Conservation (phyloP, 2,888 invertebrate species). For the Agrochola lychnidis region DNA sequence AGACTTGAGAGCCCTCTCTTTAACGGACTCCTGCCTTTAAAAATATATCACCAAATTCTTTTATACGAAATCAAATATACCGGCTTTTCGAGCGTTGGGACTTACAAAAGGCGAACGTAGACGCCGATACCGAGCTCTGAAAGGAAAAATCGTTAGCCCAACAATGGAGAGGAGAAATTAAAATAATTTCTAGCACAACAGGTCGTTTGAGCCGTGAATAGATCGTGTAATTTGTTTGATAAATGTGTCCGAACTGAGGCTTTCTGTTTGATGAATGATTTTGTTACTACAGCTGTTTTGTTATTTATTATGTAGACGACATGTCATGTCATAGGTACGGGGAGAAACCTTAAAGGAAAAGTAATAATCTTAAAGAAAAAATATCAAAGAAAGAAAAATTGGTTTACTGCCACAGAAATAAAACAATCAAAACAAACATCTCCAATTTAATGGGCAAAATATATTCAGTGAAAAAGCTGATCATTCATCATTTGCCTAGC, state of each 20-base stretch:
- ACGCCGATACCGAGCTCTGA: conserved; percentile 47
- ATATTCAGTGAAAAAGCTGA: neutral
- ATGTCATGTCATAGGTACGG: neutral
- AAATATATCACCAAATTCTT: conserved; percentile 63
- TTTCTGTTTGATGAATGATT: conserved; percentile 35
- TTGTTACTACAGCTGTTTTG: conserved; percentile 10
- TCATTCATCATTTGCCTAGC: too few relatives aligned
- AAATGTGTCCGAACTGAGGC: conserved; percentile 51
- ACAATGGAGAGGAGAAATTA: conserved; percentile 61
- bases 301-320: conserved; percentile 4
- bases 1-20: conserved; percentile 47
- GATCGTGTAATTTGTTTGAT: conserved; percentile 63
- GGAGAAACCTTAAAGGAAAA: conserved; percentile 6
- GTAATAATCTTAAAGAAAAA: neutral
- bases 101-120: conserved; percentile 59
- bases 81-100: conserved; percentile 47
- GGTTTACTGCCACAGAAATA: too few relatives aligned
- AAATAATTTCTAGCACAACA: conserved; percentile 66
- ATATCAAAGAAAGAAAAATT: neutral
- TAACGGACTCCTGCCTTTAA: conserved; percentile 32
- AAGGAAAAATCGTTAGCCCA: conserved; percentile 60
- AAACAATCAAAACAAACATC: neutral
- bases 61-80: conserved; percentile 62
- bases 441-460: neutral
- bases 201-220: conserved; percentile 53